Evolutionary conservation across 2,113 vertebrate species (phyloP).

Genomic region (Thinocorus orbignyianus): DNA sequence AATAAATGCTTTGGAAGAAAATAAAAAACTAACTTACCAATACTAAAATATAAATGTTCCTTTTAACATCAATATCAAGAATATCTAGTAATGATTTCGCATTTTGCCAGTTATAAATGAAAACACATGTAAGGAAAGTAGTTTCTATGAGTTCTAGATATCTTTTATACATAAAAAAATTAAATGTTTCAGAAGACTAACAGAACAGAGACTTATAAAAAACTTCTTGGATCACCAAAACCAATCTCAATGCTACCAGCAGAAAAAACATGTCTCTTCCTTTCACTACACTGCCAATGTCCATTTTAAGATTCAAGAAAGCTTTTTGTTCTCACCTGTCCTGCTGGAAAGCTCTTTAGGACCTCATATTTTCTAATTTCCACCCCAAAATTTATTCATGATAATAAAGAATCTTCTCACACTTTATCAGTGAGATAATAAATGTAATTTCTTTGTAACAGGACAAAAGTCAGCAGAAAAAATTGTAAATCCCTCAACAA

Average conservation of each 20-base stretch:
- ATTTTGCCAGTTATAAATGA: neutral
- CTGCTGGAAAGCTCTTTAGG: neutral
- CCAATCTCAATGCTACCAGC: neutral
- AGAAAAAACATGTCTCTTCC: neutral
- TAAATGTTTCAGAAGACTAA: neutral
- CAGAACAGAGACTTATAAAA: neutral
- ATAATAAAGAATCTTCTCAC: neutral
- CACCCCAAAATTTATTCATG: conserved; percentile 19
- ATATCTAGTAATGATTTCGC: neutral
- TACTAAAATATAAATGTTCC: neutral
- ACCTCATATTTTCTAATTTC: neutral
- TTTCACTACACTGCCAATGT: neutral
- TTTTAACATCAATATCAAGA: neutral
- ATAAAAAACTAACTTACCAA: neutral
- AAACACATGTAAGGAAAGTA: neutral
- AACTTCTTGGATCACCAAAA: neutral
- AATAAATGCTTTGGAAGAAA: neutral
- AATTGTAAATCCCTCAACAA: neutral
- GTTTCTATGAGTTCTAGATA: neutral
- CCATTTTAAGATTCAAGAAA: neutral
- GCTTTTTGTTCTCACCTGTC: neutral
- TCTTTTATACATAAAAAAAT: neutral
- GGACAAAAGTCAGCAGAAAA: neutral
- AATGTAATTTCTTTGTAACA: neutral
- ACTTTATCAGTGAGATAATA: neutral